phyloP scores from a whole-genome alignment of 2,797 vertebrate species.

The Lindbergichthys nudifrons region DNA sequence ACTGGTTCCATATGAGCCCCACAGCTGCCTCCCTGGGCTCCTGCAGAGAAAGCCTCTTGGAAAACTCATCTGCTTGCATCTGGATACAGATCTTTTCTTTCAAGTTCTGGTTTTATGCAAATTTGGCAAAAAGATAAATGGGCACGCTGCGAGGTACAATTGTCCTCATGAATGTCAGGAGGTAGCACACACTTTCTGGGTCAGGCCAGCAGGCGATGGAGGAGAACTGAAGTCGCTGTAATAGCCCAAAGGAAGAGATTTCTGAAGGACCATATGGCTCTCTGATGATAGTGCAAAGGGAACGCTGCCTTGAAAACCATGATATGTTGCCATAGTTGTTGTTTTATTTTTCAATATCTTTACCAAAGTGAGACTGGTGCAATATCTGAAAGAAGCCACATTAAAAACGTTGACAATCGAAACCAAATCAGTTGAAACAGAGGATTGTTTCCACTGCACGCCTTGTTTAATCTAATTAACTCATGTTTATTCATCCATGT shows the following conservation, averaged over 20 bases:
- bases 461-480: slow-evolving; percentile 71
- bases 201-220: slow-evolving; percentile 75
- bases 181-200: slow-evolving; percentile 71
- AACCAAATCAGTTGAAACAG: slow-evolving; percentile 52
- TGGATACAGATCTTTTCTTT: slow-evolving; percentile 13
- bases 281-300: slow-evolving; percentile 48
- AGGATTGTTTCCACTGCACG: slow-evolving; percentile 61
- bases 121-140: not conserved
- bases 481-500: slow-evolving; percentile 71
- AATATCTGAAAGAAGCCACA: slow-evolving; percentile 41
- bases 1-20: slow-evolving; percentile 76
- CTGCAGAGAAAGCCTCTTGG: slow-evolving; percentile 5
- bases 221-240: slow-evolving; percentile 65
- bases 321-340: not conserved
- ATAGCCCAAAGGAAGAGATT: slow-evolving; percentile 73
- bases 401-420: slow-evolving; percentile 25
- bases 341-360: slow-evolving; percentile 11
- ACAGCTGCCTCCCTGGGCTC: slow-evolving; percentile 60
- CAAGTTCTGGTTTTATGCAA: slow-evolving; percentile 5
- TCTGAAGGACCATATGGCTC: slow-evolving; percentile 70
- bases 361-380: slow-evolving; percentile 6
- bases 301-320: slow-evolving; percentile 32
- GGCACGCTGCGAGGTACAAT: slow-evolving; percentile 24
- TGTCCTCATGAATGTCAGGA: slow-evolving; percentile 42
- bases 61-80: slow-evolving; percentile 32